A percentile compares a stretch with the other conserved stretches of the same genome.
phyloP scores from a whole-genome alignment of 2,888 invertebrate species.

The Epinotia nisella region DNA sequence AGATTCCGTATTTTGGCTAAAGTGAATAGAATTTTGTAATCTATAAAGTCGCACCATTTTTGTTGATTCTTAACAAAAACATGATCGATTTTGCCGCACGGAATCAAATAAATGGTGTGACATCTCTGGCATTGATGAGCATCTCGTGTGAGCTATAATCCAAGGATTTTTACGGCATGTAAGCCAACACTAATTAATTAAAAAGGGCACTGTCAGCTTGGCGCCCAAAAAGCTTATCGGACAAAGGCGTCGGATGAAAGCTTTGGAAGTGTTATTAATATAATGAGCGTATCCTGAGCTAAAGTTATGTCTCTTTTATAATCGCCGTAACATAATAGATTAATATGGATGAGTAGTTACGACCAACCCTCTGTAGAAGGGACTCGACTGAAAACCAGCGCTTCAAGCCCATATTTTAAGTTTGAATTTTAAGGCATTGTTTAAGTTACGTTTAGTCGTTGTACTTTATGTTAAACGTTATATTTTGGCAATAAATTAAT shows the following conservation, averaged over 20 bases:
- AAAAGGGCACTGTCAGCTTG: constrained; percentile 38
- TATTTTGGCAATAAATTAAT: too few species aligned
- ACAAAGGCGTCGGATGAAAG: constrained; percentile 28
- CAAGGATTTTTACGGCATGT: constrained; percentile 36
- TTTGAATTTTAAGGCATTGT: too few species aligned
- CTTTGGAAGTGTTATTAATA: constrained; percentile 24
- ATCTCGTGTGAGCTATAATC: constrained; percentile 37
- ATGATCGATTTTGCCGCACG: background rate
- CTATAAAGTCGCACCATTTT: too few species aligned
- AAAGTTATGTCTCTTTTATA: background rate
- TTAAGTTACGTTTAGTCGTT: too few species aligned
- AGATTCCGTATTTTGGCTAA: too few species aligned
- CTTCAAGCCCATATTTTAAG: too few species aligned
- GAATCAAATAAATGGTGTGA: background rate
- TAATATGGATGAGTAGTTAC: background rate
- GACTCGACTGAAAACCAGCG: too few species aligned
- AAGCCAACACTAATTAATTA: constrained; percentile 38
- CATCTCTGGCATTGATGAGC: background rate
- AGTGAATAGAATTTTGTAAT: too few species aligned
- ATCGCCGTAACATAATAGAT: background rate
- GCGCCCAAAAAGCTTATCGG: constrained; percentile 20
- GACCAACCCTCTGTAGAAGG: too few species aligned
- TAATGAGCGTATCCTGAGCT: constrained; percentile 14
- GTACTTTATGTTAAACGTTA: too few species aligned
- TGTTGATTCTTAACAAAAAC: background rate